A percentile compares a stretch with the other conserved stretches of the same genome.
phyloP scores from a whole-genome alignment of 2,888 invertebrate genomes.

The Chelonus formosanus region DNA sequence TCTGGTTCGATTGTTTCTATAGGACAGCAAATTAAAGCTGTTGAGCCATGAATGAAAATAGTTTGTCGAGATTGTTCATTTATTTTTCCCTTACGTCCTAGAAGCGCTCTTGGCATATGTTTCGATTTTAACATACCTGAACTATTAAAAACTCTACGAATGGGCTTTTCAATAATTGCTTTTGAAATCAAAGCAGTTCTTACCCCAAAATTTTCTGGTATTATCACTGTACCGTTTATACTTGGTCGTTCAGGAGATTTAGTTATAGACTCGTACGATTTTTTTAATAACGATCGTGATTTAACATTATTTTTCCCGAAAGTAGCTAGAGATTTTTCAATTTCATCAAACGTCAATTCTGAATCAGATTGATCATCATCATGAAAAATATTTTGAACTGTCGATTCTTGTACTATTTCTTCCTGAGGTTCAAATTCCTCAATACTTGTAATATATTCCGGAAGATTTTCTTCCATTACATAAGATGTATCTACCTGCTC shows the following conservation, averaged over 20 bases:
- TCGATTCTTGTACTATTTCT: constrained; percentile 56
- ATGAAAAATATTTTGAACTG: constrained; percentile 58
- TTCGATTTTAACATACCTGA: background rate
- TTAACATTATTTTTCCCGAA: constrained; percentile 35
- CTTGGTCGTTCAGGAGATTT: background rate
- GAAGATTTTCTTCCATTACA: background rate
- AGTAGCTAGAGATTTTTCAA: constrained; percentile 51
- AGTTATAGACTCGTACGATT: background rate
- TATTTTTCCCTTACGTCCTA: constrained; percentile 4
- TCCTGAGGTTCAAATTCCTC: constrained; percentile 32
- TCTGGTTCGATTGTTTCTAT: background rate
- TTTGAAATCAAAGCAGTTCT: constrained; percentile 8
- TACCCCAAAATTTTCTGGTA: constrained; percentile 12
- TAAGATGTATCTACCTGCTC: background rate
- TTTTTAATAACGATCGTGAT: background rate
- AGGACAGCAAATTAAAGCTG: constrained; percentile 18
- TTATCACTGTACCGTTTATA: background rate
- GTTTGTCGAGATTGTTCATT: background rate
- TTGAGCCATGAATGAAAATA: constrained; percentile 15
- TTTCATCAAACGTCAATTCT: constrained; percentile 60
- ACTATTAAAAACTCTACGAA: background rate
- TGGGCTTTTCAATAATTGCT: background rate
- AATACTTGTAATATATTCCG: background rate
- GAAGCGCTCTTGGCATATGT: constrained; percentile 15
- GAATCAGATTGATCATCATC: constrained; percentile 56